Evolutionary conservation across 2,888 invertebrate genomes (phyloP), one percentile per base, ranked within the genome.

Genomic region (Cordylochernes scorpioides): DNA sequence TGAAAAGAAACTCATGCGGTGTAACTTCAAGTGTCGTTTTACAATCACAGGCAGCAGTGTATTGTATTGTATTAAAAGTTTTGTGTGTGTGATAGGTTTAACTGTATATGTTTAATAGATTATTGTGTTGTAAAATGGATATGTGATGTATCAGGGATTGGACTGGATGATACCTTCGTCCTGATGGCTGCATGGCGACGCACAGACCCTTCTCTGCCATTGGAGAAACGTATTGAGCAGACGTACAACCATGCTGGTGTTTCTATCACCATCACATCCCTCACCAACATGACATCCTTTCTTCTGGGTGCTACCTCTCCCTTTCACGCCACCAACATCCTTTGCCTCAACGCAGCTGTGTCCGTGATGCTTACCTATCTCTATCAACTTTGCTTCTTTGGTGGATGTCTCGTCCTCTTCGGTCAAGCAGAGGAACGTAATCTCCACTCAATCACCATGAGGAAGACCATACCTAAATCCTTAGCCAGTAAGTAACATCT

Each of bases 111-210:
- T n/a, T n/a, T n/a, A n/a, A n/a, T n/a, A n/a, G n/a, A n/a, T n/a
- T n/a, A n/a, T n/a, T n/a, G n/a, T n/a, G n/a, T n/a, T n/a, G n/a
- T n/a, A n/a, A n/a, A n/a, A n/a, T n/a, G n/a, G n/a, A n/a, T n/a
- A n/a, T n/a, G n/a, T n/a, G n/a, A n/a, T n/a, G n/a, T n/a, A n/a
- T n/a, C 51, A 84, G 84, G 84, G 47, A 84, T 86, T 46, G 86
- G 86, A 36, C 80, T 86, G 36, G 86, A 86, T 50, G 86, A 86
- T 51, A 82, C 84, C 0, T 86, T 86, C 49, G 82, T 86, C 10
- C 80, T 86, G 78, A 55, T 82, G 45, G 82, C 84, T 3, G 82
- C 82, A 1, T 86, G 86, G 86, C 63, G 84, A 36, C 62, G 84
- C 30, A 80, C 84, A 0, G 71, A 74, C n/a, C 45, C 47, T 6